Evolutionary conservation across 2,113 vertebrate genomes (phyloP).

Genomic region (Cyanocitta stelleri): DNA sequence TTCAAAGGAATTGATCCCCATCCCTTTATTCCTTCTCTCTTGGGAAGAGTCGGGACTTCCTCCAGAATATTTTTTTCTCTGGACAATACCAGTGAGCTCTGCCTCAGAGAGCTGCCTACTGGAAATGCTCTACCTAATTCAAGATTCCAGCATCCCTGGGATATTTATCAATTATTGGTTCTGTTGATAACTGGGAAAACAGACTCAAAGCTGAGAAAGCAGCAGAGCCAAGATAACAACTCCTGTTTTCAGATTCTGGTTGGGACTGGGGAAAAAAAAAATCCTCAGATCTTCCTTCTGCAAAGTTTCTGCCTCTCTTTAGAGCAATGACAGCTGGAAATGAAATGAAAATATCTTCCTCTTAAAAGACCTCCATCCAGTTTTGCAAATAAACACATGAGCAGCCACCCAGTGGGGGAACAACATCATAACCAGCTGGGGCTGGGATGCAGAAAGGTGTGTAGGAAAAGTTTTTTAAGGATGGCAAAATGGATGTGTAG

Average conservation of each 20-base stretch:
- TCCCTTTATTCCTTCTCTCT: neutral
- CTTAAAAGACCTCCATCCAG: neutral
- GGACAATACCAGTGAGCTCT: neutral
- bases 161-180: neutral
- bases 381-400: conserved; percentile 37
- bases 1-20: neutral
- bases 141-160: neutral
- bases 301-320: neutral
- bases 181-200: neutral
- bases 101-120: neutral
- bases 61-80: neutral
- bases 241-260: neutral
- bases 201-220: neutral
- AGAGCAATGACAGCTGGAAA: neutral
- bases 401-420: conserved; percentile 6
- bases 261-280: neutral
- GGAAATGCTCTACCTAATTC: neutral
- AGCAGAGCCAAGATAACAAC: neutral
- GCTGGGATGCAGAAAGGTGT: neutral
- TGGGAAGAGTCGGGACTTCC: neutral
- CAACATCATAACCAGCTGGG: neutral
- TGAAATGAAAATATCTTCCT: neutral
- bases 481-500: neutral
- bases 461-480: neutral
- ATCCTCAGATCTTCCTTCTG: neutral